Evolutionary conservation across 1,140 invertebrate species (phyloP).

Genomic region (Bacillus rossius): DNA sequence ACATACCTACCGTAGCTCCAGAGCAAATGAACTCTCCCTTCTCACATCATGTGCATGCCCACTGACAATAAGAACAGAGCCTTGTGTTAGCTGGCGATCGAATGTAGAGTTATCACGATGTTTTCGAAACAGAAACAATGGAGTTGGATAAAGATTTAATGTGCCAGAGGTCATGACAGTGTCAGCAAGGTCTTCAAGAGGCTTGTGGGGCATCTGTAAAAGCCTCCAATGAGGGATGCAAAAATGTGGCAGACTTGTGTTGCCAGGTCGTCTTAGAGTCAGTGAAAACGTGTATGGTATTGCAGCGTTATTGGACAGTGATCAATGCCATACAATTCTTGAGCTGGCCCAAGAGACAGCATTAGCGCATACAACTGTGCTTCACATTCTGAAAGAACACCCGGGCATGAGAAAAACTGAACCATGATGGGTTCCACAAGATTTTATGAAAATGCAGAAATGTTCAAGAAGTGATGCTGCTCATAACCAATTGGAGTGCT

Average conservation of each 20-base stretch:
- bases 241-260: neutral
- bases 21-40: no score
- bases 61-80: no score
- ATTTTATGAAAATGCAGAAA: constrained; percentile 8
- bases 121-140: no score
- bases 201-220: neutral
- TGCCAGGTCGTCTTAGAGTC: neutral
- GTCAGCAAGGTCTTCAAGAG: neutral
- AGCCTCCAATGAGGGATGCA: neutral
- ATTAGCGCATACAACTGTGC: constrained; percentile 2
- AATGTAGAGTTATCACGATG: no score
- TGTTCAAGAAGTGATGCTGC: neutral
- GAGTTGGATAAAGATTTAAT: no score
- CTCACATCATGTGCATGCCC: no score
- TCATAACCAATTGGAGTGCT: neutral
- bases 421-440: neutral
- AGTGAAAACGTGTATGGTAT: neutral
- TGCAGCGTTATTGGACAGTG: neutral
- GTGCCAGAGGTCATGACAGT: neutral
- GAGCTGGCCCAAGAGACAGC: neutral
- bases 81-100: no score
- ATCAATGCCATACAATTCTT: neutral
- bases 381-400: neutral
- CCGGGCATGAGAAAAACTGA: constrained; percentile 1
- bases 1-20: no score